Evolutionary conservation across 2,888 invertebrate species (phyloP).

Genomic region (Galeruca laticollis): DNA sequence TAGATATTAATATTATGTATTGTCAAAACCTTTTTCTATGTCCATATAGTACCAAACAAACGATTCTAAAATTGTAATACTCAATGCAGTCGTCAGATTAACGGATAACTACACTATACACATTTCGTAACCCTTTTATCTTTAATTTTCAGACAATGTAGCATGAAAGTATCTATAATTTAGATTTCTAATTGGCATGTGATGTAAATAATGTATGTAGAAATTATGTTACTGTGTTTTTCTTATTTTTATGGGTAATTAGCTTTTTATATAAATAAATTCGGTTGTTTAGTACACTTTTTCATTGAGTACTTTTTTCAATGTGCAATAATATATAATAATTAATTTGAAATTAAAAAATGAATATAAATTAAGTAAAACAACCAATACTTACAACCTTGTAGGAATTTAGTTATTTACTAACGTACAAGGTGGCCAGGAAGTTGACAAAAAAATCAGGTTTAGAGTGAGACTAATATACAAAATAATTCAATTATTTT

Average conservation of each 20-base stretch:
- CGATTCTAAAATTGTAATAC: background rate
- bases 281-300: background rate
- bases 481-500: too few species aligned
- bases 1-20: too few species aligned
- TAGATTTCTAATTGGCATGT: constrained; percentile 22
- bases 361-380: background rate
- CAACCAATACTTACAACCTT: background rate
- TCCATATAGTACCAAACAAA: too few species aligned
- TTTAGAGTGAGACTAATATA: too few species aligned
- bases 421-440: too few species aligned
- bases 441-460: too few species aligned
- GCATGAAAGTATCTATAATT: constrained; percentile 1
- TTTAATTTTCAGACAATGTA: background rate
- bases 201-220: constrained; percentile 20
- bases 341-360: background rate
- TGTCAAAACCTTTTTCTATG: too few species aligned
- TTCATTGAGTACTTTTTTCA: background rate
- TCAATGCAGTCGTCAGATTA: background rate
- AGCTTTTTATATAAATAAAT: background rate
- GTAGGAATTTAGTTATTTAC: background rate
- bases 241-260: constrained; percentile 14
- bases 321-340: background rate
- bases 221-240: constrained; percentile 37
- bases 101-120: constrained; percentile 2
- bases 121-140: background rate